phyloP scores from a whole-genome alignment of 2,113 vertebrate species.

The Taxidea taxus region DNA sequence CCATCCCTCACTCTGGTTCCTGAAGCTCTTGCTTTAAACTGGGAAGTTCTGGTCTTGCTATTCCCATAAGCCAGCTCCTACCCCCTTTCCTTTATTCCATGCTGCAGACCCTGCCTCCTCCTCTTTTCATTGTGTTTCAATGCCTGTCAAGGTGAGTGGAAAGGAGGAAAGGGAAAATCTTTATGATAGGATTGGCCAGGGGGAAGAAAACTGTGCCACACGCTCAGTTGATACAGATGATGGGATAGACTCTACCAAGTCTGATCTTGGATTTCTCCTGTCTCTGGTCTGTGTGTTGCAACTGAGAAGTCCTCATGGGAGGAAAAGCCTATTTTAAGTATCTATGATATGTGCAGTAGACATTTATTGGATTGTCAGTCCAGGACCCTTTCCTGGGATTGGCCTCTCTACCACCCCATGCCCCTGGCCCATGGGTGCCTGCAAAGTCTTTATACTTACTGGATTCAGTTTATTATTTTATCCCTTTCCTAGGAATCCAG shows the following conservation, averaged over 20 bases:
- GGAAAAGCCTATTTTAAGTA: neutral
- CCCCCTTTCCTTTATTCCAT: neutral
- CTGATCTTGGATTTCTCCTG: neutral
- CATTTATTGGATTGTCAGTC: neutral
- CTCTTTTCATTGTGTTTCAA: neutral
- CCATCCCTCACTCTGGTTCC: neutral
- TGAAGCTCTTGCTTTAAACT: neutral
- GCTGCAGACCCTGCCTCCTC: neutral
- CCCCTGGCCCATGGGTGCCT: neutral
- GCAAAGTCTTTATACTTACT: neutral
- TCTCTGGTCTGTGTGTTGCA: neutral
- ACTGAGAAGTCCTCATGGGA: neutral
- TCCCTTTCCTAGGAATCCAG: neutral
- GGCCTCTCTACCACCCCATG: neutral
- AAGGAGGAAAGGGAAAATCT: neutral
- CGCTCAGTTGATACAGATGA: neutral
- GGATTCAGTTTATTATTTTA: neutral
- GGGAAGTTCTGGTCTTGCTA: neutral
- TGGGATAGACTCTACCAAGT: neutral
- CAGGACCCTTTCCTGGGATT: neutral
- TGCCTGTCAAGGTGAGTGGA: neutral
- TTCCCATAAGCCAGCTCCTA: neutral
- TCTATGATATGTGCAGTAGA: neutral
- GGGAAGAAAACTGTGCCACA: neutral
- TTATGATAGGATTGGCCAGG: neutral